Evolutionary conservation across 2,113 vertebrate genomes (phyloP).

Genomic region (Pseudonaja textilis): DNA sequence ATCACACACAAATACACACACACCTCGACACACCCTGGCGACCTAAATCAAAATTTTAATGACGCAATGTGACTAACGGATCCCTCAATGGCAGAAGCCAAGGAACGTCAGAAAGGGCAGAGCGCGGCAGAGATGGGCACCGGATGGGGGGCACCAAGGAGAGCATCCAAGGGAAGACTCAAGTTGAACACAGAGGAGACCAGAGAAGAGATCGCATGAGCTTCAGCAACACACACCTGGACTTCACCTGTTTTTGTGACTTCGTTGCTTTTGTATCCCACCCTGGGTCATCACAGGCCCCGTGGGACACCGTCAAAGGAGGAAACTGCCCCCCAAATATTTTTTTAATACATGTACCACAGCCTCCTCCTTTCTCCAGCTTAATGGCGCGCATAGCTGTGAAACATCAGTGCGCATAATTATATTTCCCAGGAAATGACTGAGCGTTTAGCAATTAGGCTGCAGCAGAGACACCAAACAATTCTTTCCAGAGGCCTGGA

Average conservation of each 20-base stretch:
- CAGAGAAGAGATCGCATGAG: background rate
- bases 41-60: constrained; percentile 32
- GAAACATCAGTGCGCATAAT: background rate
- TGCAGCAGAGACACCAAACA: no score
- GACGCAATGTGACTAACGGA: background rate
- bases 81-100: no score
- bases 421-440: background rate
- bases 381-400: background rate
- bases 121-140: background rate
- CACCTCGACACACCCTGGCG: background rate
- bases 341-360: no score
- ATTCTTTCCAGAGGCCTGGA: background rate
- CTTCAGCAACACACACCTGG: background rate
- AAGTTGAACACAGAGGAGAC: background rate
- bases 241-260: no score
- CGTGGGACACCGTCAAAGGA: no score
- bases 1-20: background rate
- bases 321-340: background rate
- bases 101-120: fast-evolving
- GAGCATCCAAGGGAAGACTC: no score
- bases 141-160: no score
- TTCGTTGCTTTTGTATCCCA: no score
- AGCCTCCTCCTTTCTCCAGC: background rate
- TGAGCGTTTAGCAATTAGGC: background rate
- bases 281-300: no score